These are phyloP conservation scores for Thermophis baileyi DNA, from an alignment of 2,113 vertebrate species.

Conservation along the genomic window DNA sequence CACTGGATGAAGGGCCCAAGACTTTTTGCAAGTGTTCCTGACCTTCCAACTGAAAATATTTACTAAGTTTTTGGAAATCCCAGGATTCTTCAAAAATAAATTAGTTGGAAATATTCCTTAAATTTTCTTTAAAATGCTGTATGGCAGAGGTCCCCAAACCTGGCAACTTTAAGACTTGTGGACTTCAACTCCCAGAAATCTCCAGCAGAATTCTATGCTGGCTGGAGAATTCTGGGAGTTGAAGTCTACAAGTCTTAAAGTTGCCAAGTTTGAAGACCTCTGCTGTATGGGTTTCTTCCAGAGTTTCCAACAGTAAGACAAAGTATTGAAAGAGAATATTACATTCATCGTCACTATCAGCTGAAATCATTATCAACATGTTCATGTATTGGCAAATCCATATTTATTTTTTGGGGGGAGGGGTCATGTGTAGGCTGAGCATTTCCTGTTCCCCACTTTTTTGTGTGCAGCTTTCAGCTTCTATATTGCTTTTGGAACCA, in stretches of 20 bases:
- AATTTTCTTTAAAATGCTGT: not conserved
- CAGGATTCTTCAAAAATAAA: not conserved
- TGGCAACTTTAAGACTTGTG: no score
- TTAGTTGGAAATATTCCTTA: not conserved
- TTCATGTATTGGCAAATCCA: not conserved
- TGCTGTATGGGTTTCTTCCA: not conserved
- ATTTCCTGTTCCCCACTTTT: not conserved
- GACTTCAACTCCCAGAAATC: no score
- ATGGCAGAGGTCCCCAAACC: no score
- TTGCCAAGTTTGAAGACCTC: no score
- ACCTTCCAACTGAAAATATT: not conserved
- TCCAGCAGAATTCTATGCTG: no score
- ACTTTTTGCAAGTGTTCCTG: not conserved
- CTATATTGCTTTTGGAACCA: not conserved
- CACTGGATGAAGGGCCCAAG: not conserved
- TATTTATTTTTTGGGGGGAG: not conserved
- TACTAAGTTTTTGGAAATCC: not conserved
- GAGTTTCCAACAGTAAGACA: not conserved
- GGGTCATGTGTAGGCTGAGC: not conserved
- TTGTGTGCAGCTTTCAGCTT: not conserved
- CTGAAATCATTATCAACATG: not conserved
- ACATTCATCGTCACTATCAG: not conserved
- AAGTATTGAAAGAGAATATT: not conserved
- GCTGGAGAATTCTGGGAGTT: no score
- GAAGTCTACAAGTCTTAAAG: no score